Evolutionary conservation across 2,888 invertebrate genomes (phyloP).

Genomic region (Sycophila texana): DNA sequence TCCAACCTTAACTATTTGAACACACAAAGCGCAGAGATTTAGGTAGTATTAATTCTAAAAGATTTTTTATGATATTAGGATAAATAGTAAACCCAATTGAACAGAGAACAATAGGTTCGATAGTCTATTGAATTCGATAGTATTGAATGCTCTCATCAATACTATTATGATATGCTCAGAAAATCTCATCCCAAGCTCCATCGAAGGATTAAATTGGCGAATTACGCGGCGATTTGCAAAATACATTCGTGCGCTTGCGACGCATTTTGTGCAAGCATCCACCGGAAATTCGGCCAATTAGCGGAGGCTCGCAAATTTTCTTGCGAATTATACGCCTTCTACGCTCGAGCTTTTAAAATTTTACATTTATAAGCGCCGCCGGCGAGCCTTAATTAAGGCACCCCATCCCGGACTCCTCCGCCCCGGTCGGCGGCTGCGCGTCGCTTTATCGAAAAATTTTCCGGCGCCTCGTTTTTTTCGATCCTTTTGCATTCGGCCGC

Average conservation of each 20-base stretch:
- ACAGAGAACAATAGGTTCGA: conserved; percentile 13
- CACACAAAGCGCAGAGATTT: too few species aligned
- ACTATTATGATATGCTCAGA: background rate
- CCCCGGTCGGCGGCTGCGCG: background rate
- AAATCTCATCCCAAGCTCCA: background rate
- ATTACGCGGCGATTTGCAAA: conserved; percentile 39
- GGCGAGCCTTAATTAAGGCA: background rate
- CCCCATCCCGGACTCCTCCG: background rate
- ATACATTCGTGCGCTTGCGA: conserved; percentile 3
- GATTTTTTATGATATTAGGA: conserved; percentile 7
- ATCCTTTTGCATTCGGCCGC: background rate
- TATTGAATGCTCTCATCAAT: conserved; percentile 18
- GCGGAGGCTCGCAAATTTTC: conserved; percentile 28
- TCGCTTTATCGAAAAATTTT: conserved; percentile 35
- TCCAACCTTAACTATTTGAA: too few species aligned
- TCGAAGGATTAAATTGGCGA: conserved; percentile 21
- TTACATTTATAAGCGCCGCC: conserved; percentile 20
- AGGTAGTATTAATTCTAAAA: too few species aligned
- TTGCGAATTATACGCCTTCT: conserved; percentile 37
- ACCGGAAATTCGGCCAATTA: conserved; percentile 44
- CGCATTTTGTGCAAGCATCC: conserved; percentile 41
- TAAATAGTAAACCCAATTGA: conserved; percentile 4
- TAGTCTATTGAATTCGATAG: too few species aligned
- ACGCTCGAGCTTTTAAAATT: conserved; percentile 34
- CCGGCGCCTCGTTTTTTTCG: background rate